A percentile compares a stretch with the other conserved stretches of the same genome.
Evolutionary conservation across 2,888 invertebrate genomes (phyloP).

Genomic region (Drosophila tanythrix): DNA sequence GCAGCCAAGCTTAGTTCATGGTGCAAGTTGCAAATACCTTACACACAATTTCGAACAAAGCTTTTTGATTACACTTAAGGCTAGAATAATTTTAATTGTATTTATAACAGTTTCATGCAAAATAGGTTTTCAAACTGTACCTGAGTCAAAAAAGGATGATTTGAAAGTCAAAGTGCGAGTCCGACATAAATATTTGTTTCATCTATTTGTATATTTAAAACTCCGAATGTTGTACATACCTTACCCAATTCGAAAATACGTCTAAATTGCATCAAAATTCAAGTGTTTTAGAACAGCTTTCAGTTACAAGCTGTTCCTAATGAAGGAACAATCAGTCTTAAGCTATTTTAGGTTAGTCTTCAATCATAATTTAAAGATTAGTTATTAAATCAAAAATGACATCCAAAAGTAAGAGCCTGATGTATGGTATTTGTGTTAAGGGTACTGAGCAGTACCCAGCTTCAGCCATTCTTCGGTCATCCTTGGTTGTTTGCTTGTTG

Average conservation of each 20-base stretch:
- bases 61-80: background rate
- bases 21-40: background rate
- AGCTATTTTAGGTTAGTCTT: background rate
- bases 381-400: background rate
- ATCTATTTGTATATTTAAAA: background rate
- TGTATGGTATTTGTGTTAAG: background rate
- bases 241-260: background rate
- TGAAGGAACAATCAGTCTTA: background rate
- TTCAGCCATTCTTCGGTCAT: background rate
- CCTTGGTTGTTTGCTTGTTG: slow-evolving; percentile 11
- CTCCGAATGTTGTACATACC: background rate
- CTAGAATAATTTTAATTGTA: background rate
- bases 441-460: background rate
- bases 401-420: background rate
- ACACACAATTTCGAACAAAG: background rate
- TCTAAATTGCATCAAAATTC: background rate
- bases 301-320: background rate
- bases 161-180: background rate
- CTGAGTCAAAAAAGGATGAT: background rate
- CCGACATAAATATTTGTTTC: background rate
- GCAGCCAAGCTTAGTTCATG: slow-evolving; percentile 3
- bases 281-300: background rate
- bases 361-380: background rate
- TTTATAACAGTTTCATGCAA: background rate
- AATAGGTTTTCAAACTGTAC: background rate